phyloP scores from a whole-genome alignment of 1,140 invertebrate species.

The Cydia fagiglandana region DNA sequence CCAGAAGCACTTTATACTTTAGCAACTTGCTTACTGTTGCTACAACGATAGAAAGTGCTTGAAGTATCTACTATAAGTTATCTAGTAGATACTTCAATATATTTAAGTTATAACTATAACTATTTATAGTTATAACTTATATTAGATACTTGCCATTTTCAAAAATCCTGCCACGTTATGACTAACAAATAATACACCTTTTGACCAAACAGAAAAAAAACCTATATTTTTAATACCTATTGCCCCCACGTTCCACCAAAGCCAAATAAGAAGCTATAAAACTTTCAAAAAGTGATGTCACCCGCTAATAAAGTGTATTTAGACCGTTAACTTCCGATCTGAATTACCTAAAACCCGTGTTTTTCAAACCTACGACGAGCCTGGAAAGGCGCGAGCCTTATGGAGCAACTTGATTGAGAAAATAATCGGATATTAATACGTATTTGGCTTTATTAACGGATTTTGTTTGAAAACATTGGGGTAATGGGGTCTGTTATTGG shows the following conservation, averaged over 20 bases:
- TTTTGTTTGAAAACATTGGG: constrained; percentile 40
- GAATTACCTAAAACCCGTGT: constrained; percentile 50
- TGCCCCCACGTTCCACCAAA: constrained; percentile 6
- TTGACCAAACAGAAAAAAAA: too few relatives aligned
- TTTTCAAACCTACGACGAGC: constrained; percentile 39
- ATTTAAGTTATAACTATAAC: too few relatives aligned
- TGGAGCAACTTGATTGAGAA: constrained; percentile 40
- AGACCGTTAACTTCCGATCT: constrained; percentile 50
- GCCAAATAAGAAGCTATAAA: neutral
- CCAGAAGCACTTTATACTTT: too few relatives aligned
- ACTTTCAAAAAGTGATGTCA: constrained; percentile 29
- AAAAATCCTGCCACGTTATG: too few relatives aligned
- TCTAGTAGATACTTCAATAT: too few relatives aligned
- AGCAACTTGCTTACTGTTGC: too few relatives aligned
- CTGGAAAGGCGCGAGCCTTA: constrained; percentile 45
- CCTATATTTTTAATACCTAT: too few relatives aligned
- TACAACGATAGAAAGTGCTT: too few relatives aligned
- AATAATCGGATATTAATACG: constrained; percentile 41
- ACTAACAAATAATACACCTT: too few relatives aligned
- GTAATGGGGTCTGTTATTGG: constrained; percentile 28
- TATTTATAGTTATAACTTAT: too few relatives aligned
- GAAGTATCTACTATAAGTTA: too few relatives aligned
- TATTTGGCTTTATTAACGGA: constrained; percentile 44
- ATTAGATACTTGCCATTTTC: too few relatives aligned
- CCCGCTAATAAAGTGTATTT: constrained; percentile 20